Conservation (phyloP, 2,113 vertebrate genomes). For the Callaeas wilsoni region DNA sequence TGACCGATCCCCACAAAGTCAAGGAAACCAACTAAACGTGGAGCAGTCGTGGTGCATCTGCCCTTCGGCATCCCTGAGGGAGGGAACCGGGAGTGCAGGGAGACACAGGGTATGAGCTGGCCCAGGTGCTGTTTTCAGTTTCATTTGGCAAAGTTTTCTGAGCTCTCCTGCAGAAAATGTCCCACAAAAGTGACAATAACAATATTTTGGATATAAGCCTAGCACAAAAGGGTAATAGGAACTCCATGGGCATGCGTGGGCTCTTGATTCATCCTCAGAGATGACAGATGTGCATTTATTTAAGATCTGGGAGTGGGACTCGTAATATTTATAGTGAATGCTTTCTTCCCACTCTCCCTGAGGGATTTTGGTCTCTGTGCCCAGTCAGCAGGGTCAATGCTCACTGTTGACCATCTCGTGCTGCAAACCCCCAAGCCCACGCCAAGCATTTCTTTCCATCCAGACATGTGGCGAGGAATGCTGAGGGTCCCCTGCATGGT, state of each 20-base stretch:
- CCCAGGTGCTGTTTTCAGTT: background rate
- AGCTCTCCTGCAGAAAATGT: conserved; percentile 6
- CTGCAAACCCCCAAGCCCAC: background rate
- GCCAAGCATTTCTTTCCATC: background rate
- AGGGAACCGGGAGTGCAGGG: background rate
- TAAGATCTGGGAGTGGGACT: conserved; percentile 21
- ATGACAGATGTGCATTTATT: conserved; percentile 45
- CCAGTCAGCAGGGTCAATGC: background rate
- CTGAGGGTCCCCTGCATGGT: rapidly evolving
- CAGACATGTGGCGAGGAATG: too few relatives aligned
- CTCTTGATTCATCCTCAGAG: conserved; percentile 50
- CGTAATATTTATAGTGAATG: background rate
- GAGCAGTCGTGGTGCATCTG: rapidly evolving
- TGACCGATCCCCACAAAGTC: rapidly evolving
- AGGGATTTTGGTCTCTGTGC: background rate
- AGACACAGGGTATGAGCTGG: background rate
- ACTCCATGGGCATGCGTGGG: conserved; percentile 26
- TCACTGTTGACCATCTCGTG: background rate
- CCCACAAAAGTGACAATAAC: conserved; percentile 22
- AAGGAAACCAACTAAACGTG: rapidly evolving
- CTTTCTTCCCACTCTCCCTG: conserved; percentile 12
- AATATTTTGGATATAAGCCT: conserved; percentile 57
- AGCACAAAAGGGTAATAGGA: conserved; percentile 53
- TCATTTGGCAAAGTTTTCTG: background rate
- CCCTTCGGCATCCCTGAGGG: rapidly evolving